Evolutionary conservation across 1,140 invertebrate genomes (phyloP).

Genomic region (Thaumetopoea pityocampa): DNA sequence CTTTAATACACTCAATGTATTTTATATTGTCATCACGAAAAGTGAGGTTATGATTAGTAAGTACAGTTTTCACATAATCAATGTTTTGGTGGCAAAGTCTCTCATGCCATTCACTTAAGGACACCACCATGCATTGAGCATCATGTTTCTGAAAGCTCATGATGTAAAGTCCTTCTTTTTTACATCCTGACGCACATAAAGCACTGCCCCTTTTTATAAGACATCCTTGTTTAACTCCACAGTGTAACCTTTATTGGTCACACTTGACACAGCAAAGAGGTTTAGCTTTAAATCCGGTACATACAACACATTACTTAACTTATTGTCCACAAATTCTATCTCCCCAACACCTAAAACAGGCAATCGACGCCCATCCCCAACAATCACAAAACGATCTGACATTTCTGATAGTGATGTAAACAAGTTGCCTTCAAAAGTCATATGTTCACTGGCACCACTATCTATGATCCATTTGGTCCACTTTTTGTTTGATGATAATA

Average conservation of each 20-base stretch:
- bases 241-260: slow-evolving; percentile 11
- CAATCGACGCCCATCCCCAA: slow-evolving; percentile 10
- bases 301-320: slow-evolving; percentile 21
- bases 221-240: slow-evolving; percentile 4
- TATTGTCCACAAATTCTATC: slow-evolving; percentile 6
- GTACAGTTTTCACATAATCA: background rate
- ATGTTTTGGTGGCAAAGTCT: slow-evolving; percentile 1
- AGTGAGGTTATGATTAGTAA: slow-evolving; percentile 1
- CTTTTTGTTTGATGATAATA: background rate
- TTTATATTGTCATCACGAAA: background rate
- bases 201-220: slow-evolving; percentile 2
- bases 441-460: slow-evolving; percentile 24
- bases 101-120: slow-evolving; percentile 3
- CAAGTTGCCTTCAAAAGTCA: slow-evolving; percentile 7
- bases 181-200: background rate
- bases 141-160: background rate
- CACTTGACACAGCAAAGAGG: slow-evolving; percentile 13
- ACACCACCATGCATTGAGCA: no score
- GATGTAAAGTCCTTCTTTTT: background rate
- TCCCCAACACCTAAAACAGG: slow-evolving; percentile 14
- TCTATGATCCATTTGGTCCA: slow-evolving; percentile 7
- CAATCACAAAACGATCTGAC: slow-evolving; percentile 5
- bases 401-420: slow-evolving; percentile 6
- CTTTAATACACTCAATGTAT: background rate
- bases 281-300: slow-evolving; percentile 18